These are phyloP conservation scores for Philotrypesis tridentata DNA, from an alignment of 1,140 invertebrate species.

Conservation along the genomic window DNA sequence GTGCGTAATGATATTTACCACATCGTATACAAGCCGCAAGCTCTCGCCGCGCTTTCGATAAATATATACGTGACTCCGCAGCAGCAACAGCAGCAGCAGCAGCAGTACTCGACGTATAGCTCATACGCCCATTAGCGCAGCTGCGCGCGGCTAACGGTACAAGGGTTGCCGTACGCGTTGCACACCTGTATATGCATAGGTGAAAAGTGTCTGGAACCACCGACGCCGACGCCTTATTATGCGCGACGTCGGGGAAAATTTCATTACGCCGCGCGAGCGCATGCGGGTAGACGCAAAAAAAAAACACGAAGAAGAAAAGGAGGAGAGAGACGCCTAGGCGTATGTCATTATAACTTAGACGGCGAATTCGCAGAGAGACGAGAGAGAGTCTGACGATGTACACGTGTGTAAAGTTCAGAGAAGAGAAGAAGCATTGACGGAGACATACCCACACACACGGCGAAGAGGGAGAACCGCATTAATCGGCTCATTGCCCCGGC, in stretches of 20 bases:
- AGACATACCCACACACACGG: too few relatives aligned
- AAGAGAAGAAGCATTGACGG: background rate
- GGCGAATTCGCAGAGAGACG: background rate
- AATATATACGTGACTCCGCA: background rate
- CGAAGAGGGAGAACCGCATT: background rate
- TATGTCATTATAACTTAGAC: background rate
- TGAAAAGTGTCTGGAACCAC: background rate
- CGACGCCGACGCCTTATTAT: background rate
- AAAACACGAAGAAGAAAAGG: background rate
- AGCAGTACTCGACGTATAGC: background rate
- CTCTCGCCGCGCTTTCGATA: background rate
- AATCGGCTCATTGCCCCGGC: slow-evolving; percentile 29
- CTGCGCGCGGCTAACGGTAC: slow-evolving; percentile 1
- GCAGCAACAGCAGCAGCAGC: too few relatives aligned
- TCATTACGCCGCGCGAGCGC: background rate
- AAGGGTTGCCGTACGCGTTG: background rate
- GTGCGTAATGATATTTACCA: background rate
- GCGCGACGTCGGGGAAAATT: background rate
- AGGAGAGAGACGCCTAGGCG: too few relatives aligned
- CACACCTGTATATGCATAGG: background rate
- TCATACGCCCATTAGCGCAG: background rate
- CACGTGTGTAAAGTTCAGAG: background rate
- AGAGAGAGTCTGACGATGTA: background rate
- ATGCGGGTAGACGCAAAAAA: background rate
- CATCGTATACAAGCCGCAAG: background rate